Evolutionary conservation across 2,113 vertebrate genomes (phyloP), one percentile per base, ranked within the genome.

Genomic region (Geothlypis trichas): DNA sequence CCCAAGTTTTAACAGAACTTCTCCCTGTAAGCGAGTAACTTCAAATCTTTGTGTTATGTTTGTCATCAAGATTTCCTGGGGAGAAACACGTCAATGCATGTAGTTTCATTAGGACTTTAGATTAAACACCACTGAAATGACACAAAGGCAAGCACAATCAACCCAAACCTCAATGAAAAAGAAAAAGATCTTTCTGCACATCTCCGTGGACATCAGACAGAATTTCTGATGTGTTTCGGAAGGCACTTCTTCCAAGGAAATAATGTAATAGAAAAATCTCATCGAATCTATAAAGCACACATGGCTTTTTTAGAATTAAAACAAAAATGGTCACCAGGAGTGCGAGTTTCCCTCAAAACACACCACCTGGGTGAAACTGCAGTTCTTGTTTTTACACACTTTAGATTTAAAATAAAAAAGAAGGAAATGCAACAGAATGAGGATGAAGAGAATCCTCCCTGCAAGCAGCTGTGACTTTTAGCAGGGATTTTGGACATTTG

Each of bases 231-330:
- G 23, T 74, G 26, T 14, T 46, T 67, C 26, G 35, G 35, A 89
- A 94, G 55, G 19, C 3, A 41, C 19, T 42, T 55, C 65, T 91
- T 72, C 19, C 27, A 84, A 47, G 33, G 35, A 94, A 59, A 75
- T 52, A 3, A 55, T 22, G 12, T 14, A 21, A 79, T 20, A 26
- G 37, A 78, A 37, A 5, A 23, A 7, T 12, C 15, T 55, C 4
- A 41, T 5, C 0, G 3, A 33, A 58, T 62, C 58, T 54, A 35
- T 31, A 58, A 39, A 81, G 37, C 11, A 30, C 3, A 0, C 3
- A 0, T 26, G 39, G 39, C 49, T 55, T 31, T 77, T 72, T 42
- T 8, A 0, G 51, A 65, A 68, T 42, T 9, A 27, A 58, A 69
- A 33, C 3, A 54, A 82, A 72, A 57, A 55, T 23, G 5, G 5